A percentile compares a stretch with the other conserved stretches of the same genome.
Conservation (phyloP, 2,797 vertebrate genomes). For the Acanthurus tractus region DNA sequence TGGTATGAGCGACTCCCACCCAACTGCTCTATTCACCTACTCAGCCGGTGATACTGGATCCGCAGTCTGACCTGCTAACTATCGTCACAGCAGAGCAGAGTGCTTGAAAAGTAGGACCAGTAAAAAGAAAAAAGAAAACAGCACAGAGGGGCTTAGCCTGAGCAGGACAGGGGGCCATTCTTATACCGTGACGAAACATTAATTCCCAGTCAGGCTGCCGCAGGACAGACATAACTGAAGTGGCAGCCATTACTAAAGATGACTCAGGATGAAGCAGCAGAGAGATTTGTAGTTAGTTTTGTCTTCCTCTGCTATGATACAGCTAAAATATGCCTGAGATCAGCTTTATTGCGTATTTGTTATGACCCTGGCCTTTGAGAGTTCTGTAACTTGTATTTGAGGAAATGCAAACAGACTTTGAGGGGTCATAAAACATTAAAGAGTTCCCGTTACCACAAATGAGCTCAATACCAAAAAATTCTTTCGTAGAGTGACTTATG, state of each 20-base stretch:
- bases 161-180: constrained; percentile 63
- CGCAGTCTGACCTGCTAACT: constrained; percentile 77
- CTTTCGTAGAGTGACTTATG: constrained; percentile 23
- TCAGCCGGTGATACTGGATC: constrained; percentile 75
- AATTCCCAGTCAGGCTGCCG: constrained; percentile 28
- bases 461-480: constrained; percentile 49
- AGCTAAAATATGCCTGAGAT: constrained; percentile 25
- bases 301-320: constrained; percentile 20
- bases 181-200: constrained; percentile 50
- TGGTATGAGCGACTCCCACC: constrained; percentile 56
- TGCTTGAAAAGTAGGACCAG: constrained; percentile 48
- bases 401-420: constrained; percentile 54
- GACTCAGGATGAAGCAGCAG: constrained; percentile 51
- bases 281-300: constrained; percentile 2
- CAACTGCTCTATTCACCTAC: constrained; percentile 41
- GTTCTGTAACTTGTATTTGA: constrained; percentile 20
- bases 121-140: constrained; percentile 22
- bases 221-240: constrained; percentile 47
- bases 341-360: constrained; percentile 28
- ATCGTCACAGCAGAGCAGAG: constrained; percentile 53
- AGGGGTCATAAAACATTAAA: constrained; percentile 58
- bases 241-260: constrained; percentile 37
- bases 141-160: constrained; percentile 24
- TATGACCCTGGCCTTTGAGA: constrained; percentile 33
- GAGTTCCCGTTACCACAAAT: constrained; percentile 59